Conservation (phyloP, 2,888 invertebrate genomes). For the Osedax fenrisi region DNA sequence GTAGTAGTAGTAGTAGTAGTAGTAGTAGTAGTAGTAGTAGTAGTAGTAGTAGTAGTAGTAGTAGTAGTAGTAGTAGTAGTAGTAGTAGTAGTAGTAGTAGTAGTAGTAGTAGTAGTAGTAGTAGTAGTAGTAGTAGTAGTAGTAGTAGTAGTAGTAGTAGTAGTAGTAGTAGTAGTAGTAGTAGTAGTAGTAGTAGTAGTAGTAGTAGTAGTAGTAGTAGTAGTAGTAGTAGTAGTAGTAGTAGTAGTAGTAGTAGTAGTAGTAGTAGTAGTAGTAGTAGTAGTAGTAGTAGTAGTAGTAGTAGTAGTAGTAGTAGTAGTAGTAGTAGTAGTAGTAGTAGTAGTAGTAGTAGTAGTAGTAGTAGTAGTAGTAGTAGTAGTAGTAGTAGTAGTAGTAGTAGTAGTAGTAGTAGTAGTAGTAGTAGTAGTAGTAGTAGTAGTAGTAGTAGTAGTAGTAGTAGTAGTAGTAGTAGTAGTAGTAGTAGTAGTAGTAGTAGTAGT, state of each 20-base stretch:
- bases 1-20: not conserved
- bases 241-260: slow-evolving; percentile 10
- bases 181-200: not conserved
- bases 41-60: not conserved
- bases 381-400: too few species aligned
- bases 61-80: too few species aligned
- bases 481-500: not conserved
- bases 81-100: too few species aligned
- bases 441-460: not conserved
- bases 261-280: slow-evolving; percentile 5
- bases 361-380: not conserved
- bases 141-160: too few species aligned
- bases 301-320: not conserved
- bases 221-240: slow-evolving; percentile 7
- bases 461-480: not conserved
- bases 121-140: too few species aligned
- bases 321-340: not conserved
- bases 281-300: slow-evolving; percentile 5
- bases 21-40: not conserved
- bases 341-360: not conserved
- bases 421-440: too few species aligned
- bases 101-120: too few species aligned
- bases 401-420: too few species aligned
- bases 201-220: slow-evolving; percentile 1
- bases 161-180: not conserved